Evolutionary conservation across 2,797 vertebrate genomes (phyloP).

Genomic region (Chelonia mydas): DNA sequence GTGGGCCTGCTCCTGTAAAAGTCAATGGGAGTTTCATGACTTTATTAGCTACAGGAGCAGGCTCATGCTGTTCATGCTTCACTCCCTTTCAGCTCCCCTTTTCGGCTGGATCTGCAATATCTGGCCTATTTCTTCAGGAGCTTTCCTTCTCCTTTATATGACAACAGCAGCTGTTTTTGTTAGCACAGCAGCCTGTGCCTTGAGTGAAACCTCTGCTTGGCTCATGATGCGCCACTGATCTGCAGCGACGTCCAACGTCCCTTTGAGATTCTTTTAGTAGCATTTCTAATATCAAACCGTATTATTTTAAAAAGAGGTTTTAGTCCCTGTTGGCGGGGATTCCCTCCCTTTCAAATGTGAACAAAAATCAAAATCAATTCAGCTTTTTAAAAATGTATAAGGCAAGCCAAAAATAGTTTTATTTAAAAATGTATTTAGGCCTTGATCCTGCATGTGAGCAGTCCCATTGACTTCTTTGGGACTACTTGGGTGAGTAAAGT

Average conservation of each 20-base stretch:
- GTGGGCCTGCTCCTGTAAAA: neutral
- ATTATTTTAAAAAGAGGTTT: neutral
- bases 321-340: neutral
- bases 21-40: neutral
- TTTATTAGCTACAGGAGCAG: neutral
- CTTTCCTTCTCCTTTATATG: neutral
- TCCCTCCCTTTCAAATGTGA: neutral
- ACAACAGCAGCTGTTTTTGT: neutral
- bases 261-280: neutral
- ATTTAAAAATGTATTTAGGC: neutral
- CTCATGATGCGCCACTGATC: neutral
- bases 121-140: neutral
- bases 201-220: neutral
- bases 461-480: neutral
- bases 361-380: neutral
- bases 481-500: rapidly evolving
- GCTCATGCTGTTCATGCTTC: neutral
- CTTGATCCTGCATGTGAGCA: neutral
- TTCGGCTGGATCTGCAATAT: neutral
- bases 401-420: rapidly evolving
- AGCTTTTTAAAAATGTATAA: neutral
- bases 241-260: neutral
- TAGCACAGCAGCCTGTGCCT: neutral
- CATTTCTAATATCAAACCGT: neutral
- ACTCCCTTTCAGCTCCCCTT: neutral